These are phyloP conservation scores for Exocentrus adspersus DNA, from an alignment of 2,888 invertebrate genomes.

Conservation along the genomic window DNA sequence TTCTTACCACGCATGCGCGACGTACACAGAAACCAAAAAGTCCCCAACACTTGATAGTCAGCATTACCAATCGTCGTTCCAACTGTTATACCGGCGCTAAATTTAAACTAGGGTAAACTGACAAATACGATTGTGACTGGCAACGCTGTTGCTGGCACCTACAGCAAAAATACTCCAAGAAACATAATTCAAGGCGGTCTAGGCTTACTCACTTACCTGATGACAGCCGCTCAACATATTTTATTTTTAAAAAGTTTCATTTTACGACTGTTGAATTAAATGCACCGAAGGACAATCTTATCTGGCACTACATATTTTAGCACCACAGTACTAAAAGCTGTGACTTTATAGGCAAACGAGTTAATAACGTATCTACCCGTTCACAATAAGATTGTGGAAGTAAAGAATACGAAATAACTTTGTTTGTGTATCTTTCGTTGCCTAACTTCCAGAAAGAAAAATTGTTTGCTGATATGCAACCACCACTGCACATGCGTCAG, in stretches of 20 bases:
- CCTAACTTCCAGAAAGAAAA: too few species aligned
- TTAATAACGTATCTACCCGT: neutral
- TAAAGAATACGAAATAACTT: too few species aligned
- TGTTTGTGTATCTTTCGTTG: too few species aligned
- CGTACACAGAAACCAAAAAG: too few species aligned
- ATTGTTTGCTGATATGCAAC: too few species aligned
- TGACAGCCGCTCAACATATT: neutral
- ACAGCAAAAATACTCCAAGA: slow-evolving; percentile 21
- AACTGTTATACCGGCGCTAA: too few species aligned
- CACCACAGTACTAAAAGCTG: neutral
- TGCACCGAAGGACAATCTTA: neutral
- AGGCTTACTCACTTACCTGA: neutral
- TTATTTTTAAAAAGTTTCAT: neutral
- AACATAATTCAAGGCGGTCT: slow-evolving; percentile 11
- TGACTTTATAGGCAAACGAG: neutral
- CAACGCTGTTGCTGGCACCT: slow-evolving; percentile 36
- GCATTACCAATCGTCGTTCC: too few species aligned
- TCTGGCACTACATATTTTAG: neutral
- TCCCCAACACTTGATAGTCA: too few species aligned
- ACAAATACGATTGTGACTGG: too few species aligned
- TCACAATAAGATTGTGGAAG: neutral
- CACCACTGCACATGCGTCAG: too few species aligned
- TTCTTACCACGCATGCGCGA: too few species aligned
- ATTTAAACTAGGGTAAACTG: too few species aligned
- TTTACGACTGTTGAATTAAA: neutral